These are phyloP conservation scores for Erpornis zantholeuca DNA, from an alignment of 2,113 vertebrate genomes.

Conservation along the genomic window DNA sequence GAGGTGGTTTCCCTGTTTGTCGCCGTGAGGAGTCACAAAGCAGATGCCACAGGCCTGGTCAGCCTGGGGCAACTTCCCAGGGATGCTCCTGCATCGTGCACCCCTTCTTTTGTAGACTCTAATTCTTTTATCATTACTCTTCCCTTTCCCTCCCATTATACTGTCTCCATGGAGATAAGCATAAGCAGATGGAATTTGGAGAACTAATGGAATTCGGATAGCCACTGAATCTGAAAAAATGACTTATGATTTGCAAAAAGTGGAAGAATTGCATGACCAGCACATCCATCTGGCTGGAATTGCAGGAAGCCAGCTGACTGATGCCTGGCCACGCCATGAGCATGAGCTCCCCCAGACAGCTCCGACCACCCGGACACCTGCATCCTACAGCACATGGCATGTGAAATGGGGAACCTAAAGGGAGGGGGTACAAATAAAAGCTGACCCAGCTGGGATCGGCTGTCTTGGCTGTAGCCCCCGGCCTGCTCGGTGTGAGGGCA, in stretches of 20 bases:
- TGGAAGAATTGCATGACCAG: neutral
- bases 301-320: neutral
- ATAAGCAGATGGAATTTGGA: neutral
- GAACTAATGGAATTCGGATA: neutral
- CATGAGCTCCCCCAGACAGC: neutral
- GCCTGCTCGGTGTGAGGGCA: neutral
- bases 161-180: neutral
- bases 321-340: neutral
- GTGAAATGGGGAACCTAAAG: accelerated
- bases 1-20: neutral
- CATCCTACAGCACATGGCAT: neutral
- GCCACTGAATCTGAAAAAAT: neutral
- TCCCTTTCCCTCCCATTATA: neutral
- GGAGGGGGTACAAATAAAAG: neutral
- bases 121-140: neutral
- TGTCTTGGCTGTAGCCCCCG: neutral
- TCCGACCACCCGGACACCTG: neutral
- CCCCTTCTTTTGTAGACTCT: neutral
- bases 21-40: neutral
- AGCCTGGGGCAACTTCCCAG: neutral
- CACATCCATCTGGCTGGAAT: neutral
- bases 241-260: neutral
- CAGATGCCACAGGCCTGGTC: neutral
- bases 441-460: neutral
- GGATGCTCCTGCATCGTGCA: neutral